Evolutionary conservation across 2,888 invertebrate species (phyloP).

Genomic region (Drosophila nr. perissopoda): DNA sequence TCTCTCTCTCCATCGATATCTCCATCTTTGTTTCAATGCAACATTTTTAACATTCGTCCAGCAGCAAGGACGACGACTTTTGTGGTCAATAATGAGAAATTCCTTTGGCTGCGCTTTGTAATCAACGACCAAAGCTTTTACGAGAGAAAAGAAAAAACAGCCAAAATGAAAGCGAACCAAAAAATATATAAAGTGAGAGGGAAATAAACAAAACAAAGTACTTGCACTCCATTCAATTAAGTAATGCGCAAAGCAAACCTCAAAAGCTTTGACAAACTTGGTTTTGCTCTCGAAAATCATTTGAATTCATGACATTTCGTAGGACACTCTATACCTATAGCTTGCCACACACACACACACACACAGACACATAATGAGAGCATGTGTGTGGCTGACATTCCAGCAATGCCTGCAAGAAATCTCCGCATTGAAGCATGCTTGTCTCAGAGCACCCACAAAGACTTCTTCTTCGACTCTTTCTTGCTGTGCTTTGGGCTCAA

Average conservation of each 20-base stretch:
- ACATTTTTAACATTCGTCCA: constrained; percentile 63
- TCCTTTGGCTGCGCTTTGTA: constrained; percentile 70
- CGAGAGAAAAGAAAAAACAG: constrained; percentile 2
- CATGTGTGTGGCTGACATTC: constrained; percentile 43
- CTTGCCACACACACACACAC: background rate
- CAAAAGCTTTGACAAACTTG: constrained; percentile 47
- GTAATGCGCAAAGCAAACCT: constrained; percentile 54
- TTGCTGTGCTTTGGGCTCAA: constrained; percentile 13
- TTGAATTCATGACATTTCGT: constrained; percentile 68
- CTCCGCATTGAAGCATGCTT: constrained; percentile 19
- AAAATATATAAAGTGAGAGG: background rate
- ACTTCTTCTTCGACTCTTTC: constrained; percentile 27
- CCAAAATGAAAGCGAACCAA: constrained; percentile 2
- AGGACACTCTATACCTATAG: background rate
- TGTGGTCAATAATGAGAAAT: constrained; percentile 77
- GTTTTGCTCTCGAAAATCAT: constrained; percentile 57
- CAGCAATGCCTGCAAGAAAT: constrained; percentile 48
- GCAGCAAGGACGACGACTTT: constrained; percentile 51
- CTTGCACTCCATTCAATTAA: constrained; percentile 76
- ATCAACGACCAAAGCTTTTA: constrained; percentile 42
- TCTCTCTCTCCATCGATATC: constrained; percentile 6
- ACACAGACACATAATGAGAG: background rate
- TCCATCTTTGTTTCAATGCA: constrained; percentile 33
- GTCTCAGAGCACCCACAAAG: constrained; percentile 33
- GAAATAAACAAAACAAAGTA: constrained; percentile 58